Evolutionary conservation across 2,797 vertebrate species (phyloP).

Genomic region (Semotilus atromaculatus): DNA sequence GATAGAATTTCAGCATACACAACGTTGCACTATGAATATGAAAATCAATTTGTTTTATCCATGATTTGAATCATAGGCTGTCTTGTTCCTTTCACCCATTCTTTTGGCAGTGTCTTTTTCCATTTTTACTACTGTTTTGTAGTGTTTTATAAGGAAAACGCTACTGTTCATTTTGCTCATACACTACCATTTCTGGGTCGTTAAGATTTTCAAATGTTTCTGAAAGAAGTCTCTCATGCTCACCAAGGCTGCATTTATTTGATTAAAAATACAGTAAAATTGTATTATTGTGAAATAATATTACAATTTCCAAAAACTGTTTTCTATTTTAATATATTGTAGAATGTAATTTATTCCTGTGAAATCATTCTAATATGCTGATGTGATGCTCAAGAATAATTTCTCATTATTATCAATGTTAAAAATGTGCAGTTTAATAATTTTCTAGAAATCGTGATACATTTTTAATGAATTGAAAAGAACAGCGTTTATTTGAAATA

Average conservation of each 20-base stretch:
- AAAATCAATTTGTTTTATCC: constrained; percentile 27
- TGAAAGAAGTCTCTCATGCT: background rate
- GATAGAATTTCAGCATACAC: constrained; percentile 31
- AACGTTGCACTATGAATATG: constrained; percentile 18
- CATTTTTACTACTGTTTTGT: background rate
- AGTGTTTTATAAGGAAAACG: background rate
- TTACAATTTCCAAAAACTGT: too few relatives aligned
- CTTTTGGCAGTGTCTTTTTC: background rate
- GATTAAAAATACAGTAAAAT: background rate
- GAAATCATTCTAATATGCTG: background rate
- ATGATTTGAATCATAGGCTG: background rate
- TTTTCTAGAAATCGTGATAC: too few relatives aligned
- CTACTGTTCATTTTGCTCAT: background rate
- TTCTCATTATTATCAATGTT: background rate
- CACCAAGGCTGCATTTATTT: background rate
- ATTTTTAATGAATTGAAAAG: background rate
- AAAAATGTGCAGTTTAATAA: background rate
- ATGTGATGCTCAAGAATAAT: background rate
- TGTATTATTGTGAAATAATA: too few relatives aligned
- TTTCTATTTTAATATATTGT: too few relatives aligned
- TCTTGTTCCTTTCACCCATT: background rate
- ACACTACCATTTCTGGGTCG: background rate
- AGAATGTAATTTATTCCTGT: too few relatives aligned
- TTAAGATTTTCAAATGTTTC: background rate
- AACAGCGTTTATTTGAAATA: background rate